A percentile compares a stretch with the other conserved stretches of the same genome.
These are phyloP conservation scores for Meandrusa payeni DNA, from an alignment of 2,888 invertebrate genomes.

Conservation along the genomic window DNA sequence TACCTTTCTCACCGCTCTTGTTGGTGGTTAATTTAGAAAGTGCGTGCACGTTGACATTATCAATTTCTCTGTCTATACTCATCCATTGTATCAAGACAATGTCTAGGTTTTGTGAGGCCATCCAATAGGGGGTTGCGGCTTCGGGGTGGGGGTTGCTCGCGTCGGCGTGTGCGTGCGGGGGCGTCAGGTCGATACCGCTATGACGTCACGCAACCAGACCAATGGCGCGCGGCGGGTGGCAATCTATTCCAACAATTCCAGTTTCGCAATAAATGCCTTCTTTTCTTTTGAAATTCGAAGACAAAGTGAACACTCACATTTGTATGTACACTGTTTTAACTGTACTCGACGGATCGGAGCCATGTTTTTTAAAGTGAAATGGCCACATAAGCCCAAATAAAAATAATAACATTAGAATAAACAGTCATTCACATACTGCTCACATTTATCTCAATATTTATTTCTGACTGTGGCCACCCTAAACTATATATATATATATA, in stretches of 20 bases:
- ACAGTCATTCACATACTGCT: too few species aligned
- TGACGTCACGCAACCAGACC: conserved; percentile 21
- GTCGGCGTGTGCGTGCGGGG: conserved; percentile 17
- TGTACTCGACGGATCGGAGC: neutral
- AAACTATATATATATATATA: too few species aligned
- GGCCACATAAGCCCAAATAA: too few species aligned
- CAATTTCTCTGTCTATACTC: conserved; percentile 18
- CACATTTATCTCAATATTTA: too few species aligned
- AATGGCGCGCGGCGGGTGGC: conserved; percentile 7
- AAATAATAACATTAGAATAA: too few species aligned
- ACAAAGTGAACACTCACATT: conserved; percentile 1
- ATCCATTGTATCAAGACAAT: conserved; percentile 15
- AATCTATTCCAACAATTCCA: conserved; percentile 22
- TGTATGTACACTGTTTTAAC: neutral
- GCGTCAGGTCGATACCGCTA: conserved; percentile 18
- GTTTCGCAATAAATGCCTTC: conserved; percentile 18
- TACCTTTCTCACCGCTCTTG: too few species aligned
- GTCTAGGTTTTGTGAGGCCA: conserved; percentile 10
- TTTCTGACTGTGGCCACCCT: too few species aligned
- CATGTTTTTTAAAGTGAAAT: too few species aligned
- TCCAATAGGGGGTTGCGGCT: too few species aligned
- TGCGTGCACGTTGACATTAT: too few species aligned
- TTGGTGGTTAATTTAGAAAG: too few species aligned
- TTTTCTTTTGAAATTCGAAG: conserved; percentile 5
- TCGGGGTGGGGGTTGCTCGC: too few species aligned